A percentile compares a stretch with the other conserved stretches of the same genome.
These are phyloP conservation scores for Melieria picta DNA, from an alignment of 2,888 invertebrate species.

Conservation along the genomic window DNA sequence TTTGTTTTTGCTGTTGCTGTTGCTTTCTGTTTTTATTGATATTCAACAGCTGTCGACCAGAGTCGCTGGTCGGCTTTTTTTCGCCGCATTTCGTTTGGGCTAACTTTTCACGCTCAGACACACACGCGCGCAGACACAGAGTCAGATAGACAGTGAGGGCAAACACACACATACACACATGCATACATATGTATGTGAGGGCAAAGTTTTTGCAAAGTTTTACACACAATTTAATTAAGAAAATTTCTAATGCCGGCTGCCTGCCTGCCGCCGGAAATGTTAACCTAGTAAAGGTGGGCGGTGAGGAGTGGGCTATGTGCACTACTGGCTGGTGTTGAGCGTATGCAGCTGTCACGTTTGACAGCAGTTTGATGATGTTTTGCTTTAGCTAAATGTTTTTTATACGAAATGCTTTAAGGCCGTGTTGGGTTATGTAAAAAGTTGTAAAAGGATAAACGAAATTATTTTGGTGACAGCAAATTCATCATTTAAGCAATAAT, in stretches of 20 bases:
- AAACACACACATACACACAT: neutral
- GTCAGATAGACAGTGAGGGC: neutral
- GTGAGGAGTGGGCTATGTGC: no score
- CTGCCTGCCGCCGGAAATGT: neutral
- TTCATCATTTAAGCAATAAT: no score
- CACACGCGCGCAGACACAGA: slow-evolving; percentile 3
- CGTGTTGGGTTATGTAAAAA: no score
- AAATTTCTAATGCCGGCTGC: slow-evolving; percentile 10
- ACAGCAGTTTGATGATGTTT: no score
- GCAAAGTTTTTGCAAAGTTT: slow-evolving; percentile 30
- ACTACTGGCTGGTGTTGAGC: no score
- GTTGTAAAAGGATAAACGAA: no score
- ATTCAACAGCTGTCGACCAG: slow-evolving; percentile 28
- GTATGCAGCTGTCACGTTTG: no score
- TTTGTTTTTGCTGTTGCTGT: neutral
- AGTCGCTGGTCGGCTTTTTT: slow-evolving; percentile 20
- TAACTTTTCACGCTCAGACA: slow-evolving; percentile 9
- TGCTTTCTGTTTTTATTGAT: slow-evolving; percentile 24
- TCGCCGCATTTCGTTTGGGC: neutral
- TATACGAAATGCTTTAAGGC: no score
- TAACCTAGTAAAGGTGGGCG: no score
- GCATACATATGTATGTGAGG: neutral
- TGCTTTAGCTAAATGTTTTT: no score
- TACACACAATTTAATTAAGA: slow-evolving; percentile 34
- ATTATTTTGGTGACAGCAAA: no score